Conservation (phyloP, 23 tunicate species). For the Aplidium turbinatum region DNA sequence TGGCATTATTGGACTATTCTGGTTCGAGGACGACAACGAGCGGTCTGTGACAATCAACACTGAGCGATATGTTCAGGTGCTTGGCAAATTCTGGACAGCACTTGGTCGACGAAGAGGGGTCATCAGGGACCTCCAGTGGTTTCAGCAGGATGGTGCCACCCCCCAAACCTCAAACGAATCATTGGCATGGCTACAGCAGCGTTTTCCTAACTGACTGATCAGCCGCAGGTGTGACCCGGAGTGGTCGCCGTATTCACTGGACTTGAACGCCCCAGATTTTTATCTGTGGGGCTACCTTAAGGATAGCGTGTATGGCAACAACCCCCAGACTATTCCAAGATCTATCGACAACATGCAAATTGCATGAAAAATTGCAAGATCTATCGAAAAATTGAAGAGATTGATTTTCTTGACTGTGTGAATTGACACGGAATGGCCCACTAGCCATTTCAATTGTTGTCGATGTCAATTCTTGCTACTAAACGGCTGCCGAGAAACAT, state of each 20-base stretch:
- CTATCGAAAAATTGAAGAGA: too few species aligned
- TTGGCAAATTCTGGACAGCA: conserved; percentile 36
- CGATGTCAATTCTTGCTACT: too few species aligned
- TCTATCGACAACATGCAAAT: too few species aligned
- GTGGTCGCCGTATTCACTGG: conserved; percentile 43
- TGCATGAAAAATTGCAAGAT: too few species aligned
- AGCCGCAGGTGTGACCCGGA: conserved; percentile 51
- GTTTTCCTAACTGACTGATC: conserved; percentile 43
- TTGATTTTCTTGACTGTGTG: too few species aligned
- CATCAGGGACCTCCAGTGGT: conserved; percentile 42
- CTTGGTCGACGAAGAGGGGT: conserved; percentile 42
- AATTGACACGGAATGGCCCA: too few species aligned
- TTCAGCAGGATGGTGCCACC: conserved; percentile 40
- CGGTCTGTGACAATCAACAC: conserved; percentile 51
- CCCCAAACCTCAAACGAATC: conserved; percentile 32
- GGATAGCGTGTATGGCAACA: conserved; percentile 43
- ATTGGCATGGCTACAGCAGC: conserved; percentile 45
- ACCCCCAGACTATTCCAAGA: conserved; percentile 34
- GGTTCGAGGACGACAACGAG: conserved; percentile 40
- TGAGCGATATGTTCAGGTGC: conserved; percentile 45
- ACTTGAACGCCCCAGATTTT: conserved; percentile 45
- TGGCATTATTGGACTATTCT: conserved; percentile 46
- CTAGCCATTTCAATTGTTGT: too few species aligned
- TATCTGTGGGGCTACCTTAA: conserved; percentile 41
- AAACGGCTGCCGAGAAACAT: too few species aligned